Evolutionary conservation across 2,888 invertebrate genomes (phyloP).

Genomic region (Cosmopolites sordidus): DNA sequence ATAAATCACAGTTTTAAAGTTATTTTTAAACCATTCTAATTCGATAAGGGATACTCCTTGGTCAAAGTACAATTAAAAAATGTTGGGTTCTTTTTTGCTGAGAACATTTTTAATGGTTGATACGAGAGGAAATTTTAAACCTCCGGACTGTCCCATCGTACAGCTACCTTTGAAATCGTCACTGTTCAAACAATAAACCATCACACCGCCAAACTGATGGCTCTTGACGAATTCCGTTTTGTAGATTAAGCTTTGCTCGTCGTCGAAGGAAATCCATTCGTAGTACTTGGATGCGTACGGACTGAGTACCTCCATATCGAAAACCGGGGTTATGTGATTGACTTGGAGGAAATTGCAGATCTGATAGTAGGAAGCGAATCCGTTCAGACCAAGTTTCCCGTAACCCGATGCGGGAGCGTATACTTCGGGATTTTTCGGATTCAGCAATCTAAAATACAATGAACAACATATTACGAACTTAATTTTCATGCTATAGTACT

Average conservation of each 20-base stretch:
- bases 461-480: no score
- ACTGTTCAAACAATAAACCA: slow-evolving; percentile 77
- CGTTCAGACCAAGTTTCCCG: slow-evolving; percentile 62
- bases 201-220: slow-evolving; percentile 70
- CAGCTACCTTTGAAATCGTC: slow-evolving; percentile 71
- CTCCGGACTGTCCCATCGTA: slow-evolving; percentile 23
- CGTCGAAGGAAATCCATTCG: slow-evolving; percentile 85
- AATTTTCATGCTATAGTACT: no score
- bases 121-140: slow-evolving; percentile 30
- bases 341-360: slow-evolving; percentile 62
- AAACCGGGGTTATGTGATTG: slow-evolving; percentile 54
- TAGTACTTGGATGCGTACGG: slow-evolving; percentile 67
- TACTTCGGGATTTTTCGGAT: slow-evolving; percentile 61
- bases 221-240: slow-evolving; percentile 53
- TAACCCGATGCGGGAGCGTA: slow-evolving; percentile 67
- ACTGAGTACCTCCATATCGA: slow-evolving; percentile 66
- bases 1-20: no score
- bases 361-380: slow-evolving; percentile 68
- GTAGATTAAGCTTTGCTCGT: slow-evolving; percentile 62
- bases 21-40: no score
- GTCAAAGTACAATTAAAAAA: no score
- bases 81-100: background rate
- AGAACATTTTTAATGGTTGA: slow-evolving; percentile 29
- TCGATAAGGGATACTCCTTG: no score
- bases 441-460: slow-evolving; percentile 55